Evolutionary conservation across 37 sponge, comb jelly and placozoan genomes (phyloP).

Genomic region (Oopsacas minuta): DNA sequence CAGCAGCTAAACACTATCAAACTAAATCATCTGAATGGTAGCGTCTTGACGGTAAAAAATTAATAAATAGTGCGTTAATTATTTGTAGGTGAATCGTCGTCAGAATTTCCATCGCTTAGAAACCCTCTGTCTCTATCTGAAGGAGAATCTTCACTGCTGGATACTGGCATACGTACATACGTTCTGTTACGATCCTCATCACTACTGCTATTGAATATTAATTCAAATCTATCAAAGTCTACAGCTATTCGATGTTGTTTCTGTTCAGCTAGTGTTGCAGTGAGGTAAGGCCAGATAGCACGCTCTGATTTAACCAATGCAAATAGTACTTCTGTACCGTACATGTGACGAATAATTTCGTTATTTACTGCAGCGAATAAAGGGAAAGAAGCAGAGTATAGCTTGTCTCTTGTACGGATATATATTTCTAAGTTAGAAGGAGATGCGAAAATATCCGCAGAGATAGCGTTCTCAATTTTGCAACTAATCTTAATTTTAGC

Average conservation of each 20-base stretch:
- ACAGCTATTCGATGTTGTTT: neutral
- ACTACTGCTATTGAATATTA: neutral
- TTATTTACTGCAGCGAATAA: neutral
- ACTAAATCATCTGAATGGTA: too few relatives aligned
- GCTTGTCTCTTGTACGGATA: neutral
- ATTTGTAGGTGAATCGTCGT: neutral
- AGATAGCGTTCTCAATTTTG: neutral
- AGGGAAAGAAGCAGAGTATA: neutral
- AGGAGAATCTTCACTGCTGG: neutral
- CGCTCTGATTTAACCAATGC: neutral
- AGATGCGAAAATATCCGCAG: neutral
- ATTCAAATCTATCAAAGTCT: neutral
- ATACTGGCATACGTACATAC: neutral
- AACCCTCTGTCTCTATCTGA: neutral
- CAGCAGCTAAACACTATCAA: too few relatives aligned
- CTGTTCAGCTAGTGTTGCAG: neutral
- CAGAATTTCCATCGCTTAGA: neutral
- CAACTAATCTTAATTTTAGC: constrained; percentile 10
- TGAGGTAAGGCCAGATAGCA: neutral
- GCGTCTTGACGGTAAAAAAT: too few relatives aligned
- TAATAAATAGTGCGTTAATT: neutral
- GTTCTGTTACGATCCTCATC: neutral
- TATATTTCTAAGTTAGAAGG: neutral
- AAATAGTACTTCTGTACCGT: neutral
- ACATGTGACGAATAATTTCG: neutral